Percentiles rank a stretch among this genome's conserved stretches.
These are phyloP conservation scores for Drosophila sturtevanti DNA, from an alignment of 1,140 invertebrate species.

Conservation along the genomic window DNA sequence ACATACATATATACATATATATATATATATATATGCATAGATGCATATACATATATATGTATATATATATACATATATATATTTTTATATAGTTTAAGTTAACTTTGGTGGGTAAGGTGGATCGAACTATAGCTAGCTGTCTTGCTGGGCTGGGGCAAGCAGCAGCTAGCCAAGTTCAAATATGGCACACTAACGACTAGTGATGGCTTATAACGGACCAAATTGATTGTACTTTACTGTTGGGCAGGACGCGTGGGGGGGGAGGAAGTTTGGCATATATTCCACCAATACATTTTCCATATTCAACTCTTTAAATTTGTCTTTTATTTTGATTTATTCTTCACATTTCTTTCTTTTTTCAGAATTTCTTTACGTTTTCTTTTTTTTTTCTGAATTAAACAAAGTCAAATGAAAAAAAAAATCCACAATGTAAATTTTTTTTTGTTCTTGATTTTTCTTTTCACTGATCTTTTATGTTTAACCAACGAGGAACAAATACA, in stretches of 20 bases:
- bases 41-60: neutral
- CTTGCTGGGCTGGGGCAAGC: conserved; percentile 71
- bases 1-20: neutral
- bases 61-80: neutral
- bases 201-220: neutral
- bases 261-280: too few relatives aligned
- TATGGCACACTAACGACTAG: neutral
- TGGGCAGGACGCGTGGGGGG: neutral
- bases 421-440: too few relatives aligned
- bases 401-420: too few relatives aligned
- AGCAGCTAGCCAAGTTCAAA: conserved; percentile 72
- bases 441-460: too few relatives aligned
- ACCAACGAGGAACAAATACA: neutral
- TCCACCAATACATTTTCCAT: too few relatives aligned
- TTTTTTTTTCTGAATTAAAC: too few relatives aligned
- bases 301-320: too few relatives aligned
- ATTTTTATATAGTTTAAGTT: neutral
- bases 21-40: neutral
- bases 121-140: conserved; percentile 63
- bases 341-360: too few relatives aligned
- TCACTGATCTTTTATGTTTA: neutral
- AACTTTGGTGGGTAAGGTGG: conserved; percentile 16
- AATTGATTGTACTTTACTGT: conserved; percentile 7
- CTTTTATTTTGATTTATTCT: too few relatives aligned
- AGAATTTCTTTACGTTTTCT: too few relatives aligned